A percentile compares a stretch with the other conserved stretches of the same genome.
These are phyloP conservation scores for Drosophila albomicans DNA, from an alignment of 1,140 invertebrate genomes.

Conservation along the genomic window DNA sequence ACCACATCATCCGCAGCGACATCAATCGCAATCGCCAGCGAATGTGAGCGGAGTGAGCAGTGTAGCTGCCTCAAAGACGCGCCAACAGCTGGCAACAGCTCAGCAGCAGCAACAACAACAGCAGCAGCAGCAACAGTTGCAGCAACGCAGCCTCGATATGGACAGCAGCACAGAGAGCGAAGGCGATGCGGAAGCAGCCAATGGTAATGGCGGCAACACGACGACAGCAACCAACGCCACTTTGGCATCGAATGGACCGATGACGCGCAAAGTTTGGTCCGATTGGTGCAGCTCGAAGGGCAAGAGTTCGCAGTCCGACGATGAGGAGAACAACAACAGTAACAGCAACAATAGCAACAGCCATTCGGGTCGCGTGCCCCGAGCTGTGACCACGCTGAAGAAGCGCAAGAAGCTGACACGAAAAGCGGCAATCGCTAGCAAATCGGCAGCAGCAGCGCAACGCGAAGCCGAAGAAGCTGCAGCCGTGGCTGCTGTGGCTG, in stretches of 20 bases:
- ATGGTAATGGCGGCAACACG: constrained; percentile 70
- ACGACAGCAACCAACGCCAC: constrained; percentile 88
- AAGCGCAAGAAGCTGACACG: constrained; percentile 83
- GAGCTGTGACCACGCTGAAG: constrained; percentile 68
- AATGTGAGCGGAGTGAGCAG: constrained; percentile 54
- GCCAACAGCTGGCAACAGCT: constrained; percentile 55
- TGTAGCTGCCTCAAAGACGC: constrained; percentile 57
- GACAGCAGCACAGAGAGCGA: constrained; percentile 85
- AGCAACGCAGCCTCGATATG: constrained; percentile 73
- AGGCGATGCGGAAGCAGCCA: constrained; percentile 86
- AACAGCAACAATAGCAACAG: constrained; percentile 68
- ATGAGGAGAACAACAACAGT: constrained; percentile 85
- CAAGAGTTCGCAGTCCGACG: constrained; percentile 87
- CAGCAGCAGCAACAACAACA: constrained; percentile 55
- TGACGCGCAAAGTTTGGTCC: constrained; percentile 91
- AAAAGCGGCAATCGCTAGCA: constrained; percentile 81
- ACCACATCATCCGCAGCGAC: constrained; percentile 38
- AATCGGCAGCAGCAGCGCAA: constrained; percentile 79
- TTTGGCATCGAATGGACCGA: constrained; percentile 80
- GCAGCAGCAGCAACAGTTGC: constrained; percentile 52
- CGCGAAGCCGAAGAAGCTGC: constrained; percentile 73
- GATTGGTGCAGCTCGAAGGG: constrained; percentile 89
- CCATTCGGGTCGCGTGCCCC: constrained; percentile 57
- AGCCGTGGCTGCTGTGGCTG: constrained; percentile 56
- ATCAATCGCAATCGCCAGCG: constrained; percentile 68